Base-by-base conservation (phyloP, 2,888 invertebrate genomes). In the Acleris cristana region DNA sequence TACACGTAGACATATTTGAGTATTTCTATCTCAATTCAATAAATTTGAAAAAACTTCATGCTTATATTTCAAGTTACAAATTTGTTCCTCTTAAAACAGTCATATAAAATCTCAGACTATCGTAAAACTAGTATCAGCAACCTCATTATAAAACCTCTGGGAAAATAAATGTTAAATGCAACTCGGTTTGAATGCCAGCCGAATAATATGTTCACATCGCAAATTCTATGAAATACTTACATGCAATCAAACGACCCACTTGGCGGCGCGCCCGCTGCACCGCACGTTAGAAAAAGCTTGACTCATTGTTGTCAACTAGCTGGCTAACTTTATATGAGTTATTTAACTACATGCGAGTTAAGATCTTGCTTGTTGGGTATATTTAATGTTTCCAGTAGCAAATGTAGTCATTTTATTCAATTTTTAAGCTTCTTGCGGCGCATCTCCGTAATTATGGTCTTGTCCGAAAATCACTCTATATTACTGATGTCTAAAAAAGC, bases 161-260 rank as follows among this genome's bases (percentile, higher is more conserved):
- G 18, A 48, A 16, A n/a, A 48, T 48, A n/a, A 48, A 51, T 12
- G 12, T 51, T 19, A 40, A 40, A 4, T 64, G 51, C 14, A 51
- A 56, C 49, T 56, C 49, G 19, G 40, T 64, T 40, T 57, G 19
- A 52, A 18, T 40, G 49, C 63, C 63, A 56, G 30, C 34, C 51
- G 63, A 67, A 63, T 63, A 63, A 54, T 52, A 67, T 63, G 62
- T 63, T 58, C 57, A 58, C 67, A 48, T 67, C 48, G 56, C 61
- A 62, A 63, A 58, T 67, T 67, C 53, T 67, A 58, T 67, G 58
- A 67, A 67, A 67, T 58, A 63, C 58, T 67, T 58, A 67, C 67
- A 63, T 63, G 63, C 67, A 57, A 67, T 67, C 58, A 67, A 52
- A 58, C 54, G 63, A 58, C 67, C 67, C 48, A 67, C 57, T 67